phyloP scores from a whole-genome alignment of 2,888 invertebrate genomes.

The Dendrolimus houi region DNA sequence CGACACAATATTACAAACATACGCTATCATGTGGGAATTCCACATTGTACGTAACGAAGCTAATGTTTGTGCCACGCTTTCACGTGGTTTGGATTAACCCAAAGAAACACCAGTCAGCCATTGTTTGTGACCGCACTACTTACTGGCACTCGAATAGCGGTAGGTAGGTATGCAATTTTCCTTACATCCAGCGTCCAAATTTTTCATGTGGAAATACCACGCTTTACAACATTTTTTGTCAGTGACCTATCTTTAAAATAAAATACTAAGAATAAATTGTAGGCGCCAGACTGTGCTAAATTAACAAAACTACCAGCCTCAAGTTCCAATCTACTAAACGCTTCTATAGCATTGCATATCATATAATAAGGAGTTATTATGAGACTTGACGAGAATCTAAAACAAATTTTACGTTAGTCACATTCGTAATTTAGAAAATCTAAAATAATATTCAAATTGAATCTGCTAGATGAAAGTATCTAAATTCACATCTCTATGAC shows the following conservation, averaged over 20 bases:
- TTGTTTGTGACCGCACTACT: conserved; percentile 14
- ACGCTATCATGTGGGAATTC: conserved; percentile 39
- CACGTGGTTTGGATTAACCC: conserved; percentile 27
- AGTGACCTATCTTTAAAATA: too few relatives aligned
- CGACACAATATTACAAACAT: conserved; percentile 30
- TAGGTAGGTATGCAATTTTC: conserved; percentile 8
- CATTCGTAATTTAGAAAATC: not conserved
- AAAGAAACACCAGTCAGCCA: conserved; percentile 14
- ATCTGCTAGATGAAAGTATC: conserved; percentile 23
- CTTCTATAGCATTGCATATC: too few relatives aligned
- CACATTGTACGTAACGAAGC: conserved; percentile 28
- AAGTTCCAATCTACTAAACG: too few relatives aligned
- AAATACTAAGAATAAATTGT: too few relatives aligned
- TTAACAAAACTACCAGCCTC: too few relatives aligned
- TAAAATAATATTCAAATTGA: conserved; percentile 8
- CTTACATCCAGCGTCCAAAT: not conserved
- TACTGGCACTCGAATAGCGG: not conserved
- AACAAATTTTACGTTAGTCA: too few relatives aligned
- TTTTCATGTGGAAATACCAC: too few relatives aligned
- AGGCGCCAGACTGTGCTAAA: too few relatives aligned
- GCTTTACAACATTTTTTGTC: too few relatives aligned
- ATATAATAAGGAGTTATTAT: too few relatives aligned
- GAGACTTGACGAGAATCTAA: too few relatives aligned
- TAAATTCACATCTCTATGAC: conserved; percentile 16
- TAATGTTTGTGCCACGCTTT: conserved; percentile 32